Evolutionary conservation across 1,140 invertebrate species (phyloP).

Genomic region (Odontomachus brunneus): DNA sequence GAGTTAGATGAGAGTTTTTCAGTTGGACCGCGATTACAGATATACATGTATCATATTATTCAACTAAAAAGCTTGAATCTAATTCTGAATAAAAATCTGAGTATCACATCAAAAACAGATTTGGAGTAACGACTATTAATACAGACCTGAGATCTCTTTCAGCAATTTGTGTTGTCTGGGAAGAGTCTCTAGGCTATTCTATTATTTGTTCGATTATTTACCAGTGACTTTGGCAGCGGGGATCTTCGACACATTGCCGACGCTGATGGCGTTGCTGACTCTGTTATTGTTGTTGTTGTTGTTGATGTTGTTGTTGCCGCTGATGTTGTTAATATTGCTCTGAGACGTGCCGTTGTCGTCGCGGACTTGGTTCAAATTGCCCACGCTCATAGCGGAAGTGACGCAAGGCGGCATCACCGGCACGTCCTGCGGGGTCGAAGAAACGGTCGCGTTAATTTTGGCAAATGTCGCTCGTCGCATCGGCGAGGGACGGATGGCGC

Average conservation of each 20-base stretch:
- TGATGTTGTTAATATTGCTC: slow-evolving; percentile 69
- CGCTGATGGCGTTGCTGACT: slow-evolving; percentile 78
- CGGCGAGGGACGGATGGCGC: background rate
- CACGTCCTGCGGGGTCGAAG: slow-evolving; percentile 72
- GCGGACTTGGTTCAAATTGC: slow-evolving; percentile 80
- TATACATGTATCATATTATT: too few species aligned
- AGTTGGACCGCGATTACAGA: too few species aligned
- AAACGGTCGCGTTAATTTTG: slow-evolving; percentile 21
- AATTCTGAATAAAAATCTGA: too few species aligned
- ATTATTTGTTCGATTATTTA: slow-evolving; percentile 61
- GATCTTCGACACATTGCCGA: slow-evolving; percentile 80
- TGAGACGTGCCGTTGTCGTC: slow-evolving; percentile 70
- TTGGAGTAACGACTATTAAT: too few species aligned
- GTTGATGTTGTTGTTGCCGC: slow-evolving; percentile 59
- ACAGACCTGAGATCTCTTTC: too few species aligned
- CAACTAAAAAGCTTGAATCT: too few species aligned
- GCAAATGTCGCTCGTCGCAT: background rate
- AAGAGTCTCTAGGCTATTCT: too few species aligned
- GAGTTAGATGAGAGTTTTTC: too few species aligned
- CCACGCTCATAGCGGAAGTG: slow-evolving; percentile 80
- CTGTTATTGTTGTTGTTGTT: slow-evolving; percentile 75
- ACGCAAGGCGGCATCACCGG: slow-evolving; percentile 79
- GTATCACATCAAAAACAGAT: too few species aligned
- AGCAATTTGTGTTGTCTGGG: too few species aligned
- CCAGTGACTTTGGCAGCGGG: slow-evolving; percentile 77